Percentiles rank a stretch among this genome's conserved stretches.
Evolutionary conservation across 2,797 vertebrate genomes (phyloP).

Genomic region (Melanotaenia maccullochi): DNA sequence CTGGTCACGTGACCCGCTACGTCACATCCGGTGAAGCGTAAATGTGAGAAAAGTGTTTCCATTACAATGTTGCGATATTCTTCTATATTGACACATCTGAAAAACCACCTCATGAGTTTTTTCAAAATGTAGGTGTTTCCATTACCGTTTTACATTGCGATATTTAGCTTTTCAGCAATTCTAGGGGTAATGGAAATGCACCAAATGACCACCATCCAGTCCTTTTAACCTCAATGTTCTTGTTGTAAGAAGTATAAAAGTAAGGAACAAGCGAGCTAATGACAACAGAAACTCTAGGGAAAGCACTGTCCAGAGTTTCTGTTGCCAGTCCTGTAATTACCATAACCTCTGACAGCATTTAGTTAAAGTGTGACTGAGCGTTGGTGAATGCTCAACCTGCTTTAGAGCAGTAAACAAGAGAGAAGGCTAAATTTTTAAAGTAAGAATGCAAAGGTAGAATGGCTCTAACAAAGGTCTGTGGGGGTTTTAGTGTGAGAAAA

Average conservation of each 20-base stretch:
- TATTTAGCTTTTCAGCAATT: too few species aligned
- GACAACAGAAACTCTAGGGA: conserved; percentile 21
- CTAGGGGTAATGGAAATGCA: too few species aligned
- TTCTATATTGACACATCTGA: too few species aligned
- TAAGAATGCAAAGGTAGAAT: neutral
- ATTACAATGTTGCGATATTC: too few species aligned
- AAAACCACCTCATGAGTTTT: too few species aligned
- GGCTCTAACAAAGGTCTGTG: neutral
- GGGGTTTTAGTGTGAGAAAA: conserved; percentile 5
- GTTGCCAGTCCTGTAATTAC: conserved; percentile 50
- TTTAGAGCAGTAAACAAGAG: conserved; percentile 14
- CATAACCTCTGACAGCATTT: conserved; percentile 36
- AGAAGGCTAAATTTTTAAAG: conserved; percentile 9
- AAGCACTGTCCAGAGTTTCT: conserved; percentile 31
- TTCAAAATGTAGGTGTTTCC: too few species aligned
- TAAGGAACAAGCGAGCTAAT: neutral
- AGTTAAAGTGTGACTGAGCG: conserved; percentile 50
- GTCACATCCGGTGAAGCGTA: too few species aligned
- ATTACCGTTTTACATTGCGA: too few species aligned
- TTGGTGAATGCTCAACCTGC: conserved; percentile 37
- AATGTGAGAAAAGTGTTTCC: too few species aligned
- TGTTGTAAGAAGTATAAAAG: neutral
- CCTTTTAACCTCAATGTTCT: neutral
- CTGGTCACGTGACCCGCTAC: too few species aligned
- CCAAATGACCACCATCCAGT: too few species aligned